Base-by-base conservation (phyloP, 2,797 vertebrate genomes). In the Rhinophrynus dorsalis region DNA sequence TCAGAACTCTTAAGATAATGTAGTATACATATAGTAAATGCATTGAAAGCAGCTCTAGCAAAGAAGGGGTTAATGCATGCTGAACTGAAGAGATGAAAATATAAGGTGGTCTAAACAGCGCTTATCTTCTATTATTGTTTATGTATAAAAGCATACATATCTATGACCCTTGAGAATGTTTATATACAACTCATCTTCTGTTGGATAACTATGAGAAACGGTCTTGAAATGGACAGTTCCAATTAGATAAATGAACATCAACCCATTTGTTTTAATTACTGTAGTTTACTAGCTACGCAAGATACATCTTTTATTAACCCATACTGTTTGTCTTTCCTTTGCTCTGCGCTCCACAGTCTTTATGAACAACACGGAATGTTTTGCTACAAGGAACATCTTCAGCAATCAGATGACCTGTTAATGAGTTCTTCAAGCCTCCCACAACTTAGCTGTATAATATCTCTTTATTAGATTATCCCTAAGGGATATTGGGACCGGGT, bases 371-470 rank as follows among this genome's bases (percentile, higher is more conserved):
- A 73, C 59, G 55, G 55, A 73, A 73, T 73, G 69, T 73, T 66
- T 52, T 66, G 26, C 6, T 71, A 44, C 24, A 13, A 66, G 26
- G 54, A 42, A 35, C 47, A 48, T 68, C 29, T 68, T 51, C 60
- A 60, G 13, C 66, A 18, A 68, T 35, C 26, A 68, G 64, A 69
- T 76, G 65, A 69, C 62, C 70, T 74, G 32, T 42, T 70, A 75
- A 75, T 75, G 61, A 75, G 52, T 75, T 63, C 48, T 76, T 23
- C 23, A 15, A 58, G 51, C 57, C 73, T 78, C 50, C 75, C 69
- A 72, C 61, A 67, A 27, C 30, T 75, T 60, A 54, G 37, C n/a
- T 67, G 15, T 78, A 77, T 72, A 64, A 40, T 61, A 52, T 65
- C 64, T 23, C 35, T 42, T 72, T 65, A 73, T 73, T 73, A 73